Base-by-base conservation (phyloP, 1,140 invertebrate genomes). In the Drosophila jambulina region DNA sequence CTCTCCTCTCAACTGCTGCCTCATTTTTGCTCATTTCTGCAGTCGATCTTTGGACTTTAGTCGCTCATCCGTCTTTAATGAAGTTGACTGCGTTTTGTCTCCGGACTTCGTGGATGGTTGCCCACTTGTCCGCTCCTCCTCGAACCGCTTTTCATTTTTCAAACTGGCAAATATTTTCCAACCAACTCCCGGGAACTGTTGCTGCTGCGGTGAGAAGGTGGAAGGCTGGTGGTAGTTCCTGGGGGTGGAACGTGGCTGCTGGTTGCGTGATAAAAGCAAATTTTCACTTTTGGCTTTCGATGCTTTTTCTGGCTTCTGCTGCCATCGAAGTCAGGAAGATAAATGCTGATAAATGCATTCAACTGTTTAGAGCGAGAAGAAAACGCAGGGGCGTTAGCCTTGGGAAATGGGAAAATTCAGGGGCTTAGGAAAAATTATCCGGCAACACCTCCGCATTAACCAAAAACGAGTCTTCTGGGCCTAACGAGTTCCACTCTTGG, bases 211-310 rank as follows among this genome's bases (percentile, higher is more conserved):
- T 29, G n/a, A 32, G 19, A 1, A 13, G n/a, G 43, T 27, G 27
- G n/a, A n/a, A n/a, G n/a, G 48, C 19, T 29, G 0, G n/a, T n/a
- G n/a, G 45, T 48, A 19, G 48, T 49, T 49, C 46, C 46, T 10
- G 19, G 10, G 13, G 10, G 21, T 7, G 40, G 36, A 34, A 29
- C 27, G 34, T 53, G 67, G 57, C 74, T 83, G 76, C 81, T 80
- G 62, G 46, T 84, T 86, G 83, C 82, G 83, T 87, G 82, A 87
- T 85, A 85, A 82, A 82, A 82, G 79, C 79, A 82, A 86, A 85
- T 85, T 85, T 85, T 67, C 63, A 69, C 62, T 76, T 82, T 54
- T 72, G 51, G 57, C 62, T 80, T 46, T 48, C 54, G 53, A 64
- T 70, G 67, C 36, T 42, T 51, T 32, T 45, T 51, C 38, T 67